phyloP scores from a whole-genome alignment of 1,140 invertebrate genomes.

The Pemphigus obesinymphae region DNA sequence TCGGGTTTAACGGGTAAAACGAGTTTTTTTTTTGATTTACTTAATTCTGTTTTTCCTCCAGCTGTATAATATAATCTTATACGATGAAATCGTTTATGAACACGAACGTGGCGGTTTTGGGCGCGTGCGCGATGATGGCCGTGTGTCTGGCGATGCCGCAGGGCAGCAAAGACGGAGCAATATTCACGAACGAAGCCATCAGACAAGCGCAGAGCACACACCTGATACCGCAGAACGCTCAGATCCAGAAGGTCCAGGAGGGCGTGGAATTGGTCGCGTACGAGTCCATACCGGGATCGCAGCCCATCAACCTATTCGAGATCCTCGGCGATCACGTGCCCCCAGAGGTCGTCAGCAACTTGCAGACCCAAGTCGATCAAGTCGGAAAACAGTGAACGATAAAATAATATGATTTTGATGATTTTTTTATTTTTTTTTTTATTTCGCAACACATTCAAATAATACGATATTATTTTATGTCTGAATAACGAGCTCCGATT shows the following conservation, averaged over 20 bases:
- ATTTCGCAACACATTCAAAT: too few species aligned
- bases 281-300: slow-evolving; percentile 75
- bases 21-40: too few species aligned
- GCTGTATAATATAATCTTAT: neutral
- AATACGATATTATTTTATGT: too few species aligned
- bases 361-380: slow-evolving; percentile 74
- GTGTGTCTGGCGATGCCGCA: slow-evolving; percentile 56
- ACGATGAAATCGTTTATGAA: slow-evolving; percentile 5
- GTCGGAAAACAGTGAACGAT: slow-evolving; percentile 56
- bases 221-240: slow-evolving; percentile 76
- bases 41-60: neutral
- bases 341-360: slow-evolving; percentile 78
- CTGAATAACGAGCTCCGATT: too few species aligned
- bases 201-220: slow-evolving; percentile 75
- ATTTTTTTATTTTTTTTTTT: too few species aligned
- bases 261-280: slow-evolving; percentile 76
- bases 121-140: slow-evolving; percentile 3
- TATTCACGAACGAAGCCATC: slow-evolving; percentile 78
- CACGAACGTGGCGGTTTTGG: neutral
- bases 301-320: slow-evolving; percentile 73
- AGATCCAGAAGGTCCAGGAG: slow-evolving; percentile 78
- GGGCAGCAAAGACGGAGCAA: slow-evolving; percentile 63
- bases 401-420: neutral
- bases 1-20: too few species aligned
- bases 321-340: slow-evolving; percentile 77